Percentiles rank a stretch among this genome's conserved stretches.
These are phyloP conservation scores for Candidula unifasciata DNA, from an alignment of 2,888 invertebrate species.

Conservation along the genomic window DNA sequence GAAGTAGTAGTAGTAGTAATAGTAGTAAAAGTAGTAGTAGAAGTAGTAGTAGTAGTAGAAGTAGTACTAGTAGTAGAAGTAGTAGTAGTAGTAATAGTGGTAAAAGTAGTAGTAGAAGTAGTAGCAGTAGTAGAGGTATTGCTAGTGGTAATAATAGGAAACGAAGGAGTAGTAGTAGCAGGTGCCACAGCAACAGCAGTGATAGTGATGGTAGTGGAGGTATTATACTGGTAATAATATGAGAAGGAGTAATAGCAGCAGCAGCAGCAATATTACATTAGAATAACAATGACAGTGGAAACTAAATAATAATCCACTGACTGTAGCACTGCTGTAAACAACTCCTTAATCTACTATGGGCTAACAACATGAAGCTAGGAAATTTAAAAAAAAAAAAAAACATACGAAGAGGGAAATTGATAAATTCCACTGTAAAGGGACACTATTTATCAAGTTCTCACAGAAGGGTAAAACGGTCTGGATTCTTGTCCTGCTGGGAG, in stretches of 20 bases:
- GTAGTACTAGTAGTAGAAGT: neutral
- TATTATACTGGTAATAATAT: constrained; percentile 31
- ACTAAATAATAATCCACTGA: too few relatives aligned
- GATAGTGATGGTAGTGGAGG: neutral
- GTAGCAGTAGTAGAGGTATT: neutral
- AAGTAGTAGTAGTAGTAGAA: neutral
- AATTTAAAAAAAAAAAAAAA: too few relatives aligned
- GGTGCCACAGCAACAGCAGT: neutral
- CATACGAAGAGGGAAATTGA: too few relatives aligned
- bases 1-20: neutral
- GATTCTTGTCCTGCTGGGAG: too few relatives aligned
- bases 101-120: neutral
- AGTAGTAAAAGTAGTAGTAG: neutral
- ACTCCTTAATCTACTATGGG: too few relatives aligned
- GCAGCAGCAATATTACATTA: constrained; percentile 29
- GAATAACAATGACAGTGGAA: too few relatives aligned
- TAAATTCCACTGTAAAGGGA: too few relatives aligned
- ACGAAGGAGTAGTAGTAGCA: neutral
- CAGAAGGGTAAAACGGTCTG: too few relatives aligned
- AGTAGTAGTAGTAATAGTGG: neutral
- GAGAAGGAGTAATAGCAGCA: constrained; percentile 31
- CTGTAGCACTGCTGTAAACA: too few relatives aligned
- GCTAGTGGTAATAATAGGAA: neutral
- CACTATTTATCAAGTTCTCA: too few relatives aligned
- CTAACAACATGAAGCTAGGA: too few relatives aligned